Conservation (phyloP, 2,797 vertebrate genomes). For the Poecilia wingei region DNA sequence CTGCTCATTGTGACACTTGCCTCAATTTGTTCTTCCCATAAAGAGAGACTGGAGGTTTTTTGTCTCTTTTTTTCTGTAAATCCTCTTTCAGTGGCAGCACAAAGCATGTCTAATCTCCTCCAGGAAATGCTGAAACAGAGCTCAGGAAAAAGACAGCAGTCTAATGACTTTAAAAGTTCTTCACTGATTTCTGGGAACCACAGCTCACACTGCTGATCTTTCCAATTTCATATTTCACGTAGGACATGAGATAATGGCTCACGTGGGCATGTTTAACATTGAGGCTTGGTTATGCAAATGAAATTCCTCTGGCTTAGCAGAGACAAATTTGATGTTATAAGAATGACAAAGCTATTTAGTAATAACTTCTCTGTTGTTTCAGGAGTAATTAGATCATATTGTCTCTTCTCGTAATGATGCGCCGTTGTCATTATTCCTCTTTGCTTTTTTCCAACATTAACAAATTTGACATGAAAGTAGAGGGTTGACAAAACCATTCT, state of each 20-base stretch:
- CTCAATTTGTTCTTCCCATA: slow-evolving; percentile 11
- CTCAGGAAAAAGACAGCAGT: slow-evolving; percentile 28
- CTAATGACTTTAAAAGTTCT: slow-evolving; percentile 22
- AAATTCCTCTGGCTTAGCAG: slow-evolving; percentile 18
- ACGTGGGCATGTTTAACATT: neutral
- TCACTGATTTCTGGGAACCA: slow-evolving; percentile 19
- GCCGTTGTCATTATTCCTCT: slow-evolving; percentile 16
- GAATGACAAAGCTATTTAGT: slow-evolving; percentile 7
- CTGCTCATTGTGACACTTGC: slow-evolving; percentile 12
- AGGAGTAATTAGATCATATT: slow-evolving; percentile 9
- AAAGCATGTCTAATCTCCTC: slow-evolving; percentile 52
- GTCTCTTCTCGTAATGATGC: slow-evolving; percentile 10
- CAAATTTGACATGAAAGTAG: slow-evolving; percentile 2
- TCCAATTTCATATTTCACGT: slow-evolving; percentile 14
- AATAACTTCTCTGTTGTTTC: slow-evolving; percentile 10
- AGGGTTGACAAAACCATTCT: slow-evolving; percentile 8
- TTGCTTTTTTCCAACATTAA: slow-evolving; percentile 10
- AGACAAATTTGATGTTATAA: slow-evolving; percentile 11
- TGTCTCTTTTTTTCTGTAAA: neutral
- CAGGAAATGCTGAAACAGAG: slow-evolving; percentile 33
- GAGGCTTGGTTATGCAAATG: slow-evolving; percentile 24
- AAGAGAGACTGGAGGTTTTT: slow-evolving; percentile 5
- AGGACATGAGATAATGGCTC: slow-evolving; percentile 13
- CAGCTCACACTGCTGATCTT: slow-evolving; percentile 6
- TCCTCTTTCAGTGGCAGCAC: slow-evolving; percentile 9